Conservation (phyloP, 2,113 vertebrate genomes). For the Cyprinodon brontotheroides region DNA sequence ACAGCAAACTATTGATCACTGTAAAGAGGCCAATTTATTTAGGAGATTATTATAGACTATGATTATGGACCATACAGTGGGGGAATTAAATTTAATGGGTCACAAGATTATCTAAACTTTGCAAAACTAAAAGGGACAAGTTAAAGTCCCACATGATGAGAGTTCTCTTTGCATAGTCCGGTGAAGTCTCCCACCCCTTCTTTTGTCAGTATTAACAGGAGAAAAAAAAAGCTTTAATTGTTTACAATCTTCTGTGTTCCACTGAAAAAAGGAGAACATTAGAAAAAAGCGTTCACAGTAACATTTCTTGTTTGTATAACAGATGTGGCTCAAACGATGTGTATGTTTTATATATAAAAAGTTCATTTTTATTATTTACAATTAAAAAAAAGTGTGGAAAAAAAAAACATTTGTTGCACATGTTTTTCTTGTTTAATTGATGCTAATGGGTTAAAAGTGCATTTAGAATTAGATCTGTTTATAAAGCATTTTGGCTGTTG, state of each 20-base stretch:
- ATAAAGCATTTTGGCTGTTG: not conserved
- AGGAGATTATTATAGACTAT: slow-evolving; percentile 69
- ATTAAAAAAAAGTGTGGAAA: slow-evolving; percentile 85
- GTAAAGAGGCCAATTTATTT: slow-evolving; percentile 83
- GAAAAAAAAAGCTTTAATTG: slow-evolving; percentile 75
- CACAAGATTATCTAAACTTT: slow-evolving; percentile 83
- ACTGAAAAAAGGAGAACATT: slow-evolving; percentile 67
- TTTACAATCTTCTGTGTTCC: slow-evolving; percentile 83
- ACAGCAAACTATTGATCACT: slow-evolving; percentile 87
- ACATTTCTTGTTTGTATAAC: slow-evolving; percentile 84
- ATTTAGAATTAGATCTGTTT: not conserved
- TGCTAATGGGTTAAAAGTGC: not conserved
- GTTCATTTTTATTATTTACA: slow-evolving; percentile 87
- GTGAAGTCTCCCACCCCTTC: slow-evolving; percentile 73
- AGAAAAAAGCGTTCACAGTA: slow-evolving; percentile 79
- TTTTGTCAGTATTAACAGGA: slow-evolving; percentile 78
- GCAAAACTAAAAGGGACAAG: slow-evolving; percentile 86
- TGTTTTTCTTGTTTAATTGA: not conserved
- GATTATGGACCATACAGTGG: slow-evolving; percentile 77
- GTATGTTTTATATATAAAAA: slow-evolving; percentile 83
- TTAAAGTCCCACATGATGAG: slow-evolving; percentile 72
- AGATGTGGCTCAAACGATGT: slow-evolving; percentile 86
- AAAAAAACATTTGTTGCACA: slow-evolving; percentile 46
- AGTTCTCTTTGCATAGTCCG: slow-evolving; percentile 83
- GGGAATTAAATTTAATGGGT: slow-evolving; percentile 68